phyloP scores from a whole-genome alignment of 2,797 vertebrate species.

The Pristis pectinata region DNA sequence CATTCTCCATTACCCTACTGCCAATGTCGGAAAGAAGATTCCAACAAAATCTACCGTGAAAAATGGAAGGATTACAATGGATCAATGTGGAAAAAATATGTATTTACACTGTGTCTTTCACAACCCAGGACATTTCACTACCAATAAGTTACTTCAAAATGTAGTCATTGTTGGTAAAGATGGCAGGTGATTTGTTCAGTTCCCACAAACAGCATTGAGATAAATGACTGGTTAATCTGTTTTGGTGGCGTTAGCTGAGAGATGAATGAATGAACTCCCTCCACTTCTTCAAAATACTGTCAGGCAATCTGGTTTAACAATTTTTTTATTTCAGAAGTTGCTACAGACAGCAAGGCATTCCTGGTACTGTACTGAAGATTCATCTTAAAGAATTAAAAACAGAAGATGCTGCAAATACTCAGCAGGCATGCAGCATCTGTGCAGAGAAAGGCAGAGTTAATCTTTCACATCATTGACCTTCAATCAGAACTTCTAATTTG shows the following conservation, averaged over 20 bases:
- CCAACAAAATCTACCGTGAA: too few relatives aligned
- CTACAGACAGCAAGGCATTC: background rate
- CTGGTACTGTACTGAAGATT: too few relatives aligned
- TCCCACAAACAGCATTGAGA: background rate
- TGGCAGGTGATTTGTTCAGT: background rate
- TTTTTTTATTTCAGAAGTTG: background rate
- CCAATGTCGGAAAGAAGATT: too few relatives aligned
- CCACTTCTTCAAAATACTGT: background rate
- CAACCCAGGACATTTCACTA: background rate
- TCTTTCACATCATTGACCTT: too few relatives aligned
- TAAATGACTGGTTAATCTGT: background rate
- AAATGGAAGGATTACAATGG: background rate
- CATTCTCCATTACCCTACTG: too few relatives aligned
- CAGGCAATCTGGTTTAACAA: background rate
- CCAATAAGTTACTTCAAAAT: background rate
- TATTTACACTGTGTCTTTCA: background rate
- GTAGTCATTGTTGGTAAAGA: background rate
- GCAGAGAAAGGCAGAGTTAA: too few relatives aligned
- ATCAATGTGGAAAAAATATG: background rate
- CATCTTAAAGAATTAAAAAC: too few relatives aligned
- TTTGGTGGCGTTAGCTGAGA: background rate
- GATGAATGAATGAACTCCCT: background rate
- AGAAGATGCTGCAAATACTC: too few relatives aligned
- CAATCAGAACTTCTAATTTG: too few relatives aligned
- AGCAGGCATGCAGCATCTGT: too few relatives aligned